Evolutionary conservation across 92 coral and sea anemone genomes (phyloP).

Genomic region (Umimayanthus chanpuru): DNA sequence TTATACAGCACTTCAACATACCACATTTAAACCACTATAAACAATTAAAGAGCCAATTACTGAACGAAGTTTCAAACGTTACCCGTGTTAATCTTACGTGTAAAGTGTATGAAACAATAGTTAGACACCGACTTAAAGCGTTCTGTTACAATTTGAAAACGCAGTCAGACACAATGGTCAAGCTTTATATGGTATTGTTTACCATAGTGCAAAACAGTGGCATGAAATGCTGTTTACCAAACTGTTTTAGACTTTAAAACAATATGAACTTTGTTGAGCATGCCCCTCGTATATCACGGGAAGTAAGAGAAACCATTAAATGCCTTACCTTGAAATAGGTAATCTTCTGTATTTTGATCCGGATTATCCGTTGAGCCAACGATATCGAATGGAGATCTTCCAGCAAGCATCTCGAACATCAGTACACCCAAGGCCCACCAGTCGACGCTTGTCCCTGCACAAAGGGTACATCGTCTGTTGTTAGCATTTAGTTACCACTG

Average conservation of each 20-base stretch:
- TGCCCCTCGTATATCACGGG: not conserved
- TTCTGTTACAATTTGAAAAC: not conserved
- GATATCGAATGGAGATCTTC: conserved; percentile 97
- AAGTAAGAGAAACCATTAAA: no score
- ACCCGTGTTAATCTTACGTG: no score
- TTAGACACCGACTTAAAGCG: not conserved
- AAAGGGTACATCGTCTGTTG: not conserved
- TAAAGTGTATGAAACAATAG: no score
- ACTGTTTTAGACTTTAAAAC: not conserved
- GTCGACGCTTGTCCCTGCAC: conserved; percentile 87
- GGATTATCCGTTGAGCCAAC: conserved; percentile 98
- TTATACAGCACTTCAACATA: no score
- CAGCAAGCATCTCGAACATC: conserved; percentile 97
- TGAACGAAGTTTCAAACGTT: no score
- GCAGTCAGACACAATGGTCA: not conserved
- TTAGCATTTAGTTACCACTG: not conserved
- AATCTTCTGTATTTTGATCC: conserved; percentile 98
- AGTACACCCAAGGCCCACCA: conserved; percentile 99
- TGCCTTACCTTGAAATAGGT: conserved; percentile 89
- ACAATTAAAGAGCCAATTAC: no score
- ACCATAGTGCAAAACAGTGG: not conserved
- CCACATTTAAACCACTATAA: no score
- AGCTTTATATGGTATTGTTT: not conserved
- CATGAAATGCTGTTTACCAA: not conserved
- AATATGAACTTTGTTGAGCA: not conserved